Base-by-base conservation (phyloP, 1,140 invertebrate genomes). In the Drosophila kepulauana region DNA sequence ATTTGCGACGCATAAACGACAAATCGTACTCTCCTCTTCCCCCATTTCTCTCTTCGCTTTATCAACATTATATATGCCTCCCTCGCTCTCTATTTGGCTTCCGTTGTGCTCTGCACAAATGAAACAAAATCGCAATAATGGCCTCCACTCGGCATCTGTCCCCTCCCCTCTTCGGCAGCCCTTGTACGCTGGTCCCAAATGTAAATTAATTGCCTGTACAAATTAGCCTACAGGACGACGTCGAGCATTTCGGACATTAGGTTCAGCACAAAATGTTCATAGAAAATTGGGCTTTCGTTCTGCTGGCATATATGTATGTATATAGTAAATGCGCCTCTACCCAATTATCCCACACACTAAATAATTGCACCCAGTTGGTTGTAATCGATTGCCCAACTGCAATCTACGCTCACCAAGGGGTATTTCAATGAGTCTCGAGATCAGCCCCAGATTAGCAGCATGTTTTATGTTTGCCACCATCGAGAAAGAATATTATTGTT, bases 201-300 rank as follows among this genome's bases (percentile, higher is more conserved):
- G 80, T 88, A 88, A 88, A 88, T 88, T 88, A 88, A 88, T 88
- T 88, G 84, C 84, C 79, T 69, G 85, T 79, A 81, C 80, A 88
- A 88, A 88, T 88, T 88, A 88, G 84, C 74, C 84, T 74, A 79
- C 62, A 68, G 66, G 62, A 56, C 63, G n/a, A 48, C 41, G 41
- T 43, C 41, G 78, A 52, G 76, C 77, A 88, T 72, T 86, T 79
- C 54, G 70, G 71, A 72, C 82, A 82, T 79, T 82, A 75, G 71
- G 59, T 61, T 41, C 33, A 63, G 66, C 48, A 35, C 41, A 45
- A 62, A 57, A 58, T 52, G 75, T 64, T 54, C 20, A 25, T 57
- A 58, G 33, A 64, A 70, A 70, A 59, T 58, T 16, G 62, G 41
- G 41, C 41, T 43, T 43, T 43, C 2, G 3, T 13, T 58, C 52